Conservation (phyloP, 2,797 vertebrate genomes). For the Sebastes flavidus region DNA sequence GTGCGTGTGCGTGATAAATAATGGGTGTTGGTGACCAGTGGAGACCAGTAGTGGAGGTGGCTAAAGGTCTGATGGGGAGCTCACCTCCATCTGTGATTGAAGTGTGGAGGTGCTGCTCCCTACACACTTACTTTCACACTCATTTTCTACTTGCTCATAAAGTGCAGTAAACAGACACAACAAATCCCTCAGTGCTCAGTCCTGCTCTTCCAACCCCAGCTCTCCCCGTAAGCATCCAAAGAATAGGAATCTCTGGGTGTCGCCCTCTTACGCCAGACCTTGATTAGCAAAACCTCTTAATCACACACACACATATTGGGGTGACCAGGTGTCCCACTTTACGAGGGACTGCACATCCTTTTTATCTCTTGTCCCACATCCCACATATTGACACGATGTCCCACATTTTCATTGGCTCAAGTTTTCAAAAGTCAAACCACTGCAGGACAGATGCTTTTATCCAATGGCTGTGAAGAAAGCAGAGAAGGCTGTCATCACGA, state of each 20-base stretch:
- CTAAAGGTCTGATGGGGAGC: slow-evolving; percentile 50
- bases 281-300: slow-evolving; percentile 38
- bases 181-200: slow-evolving; percentile 16
- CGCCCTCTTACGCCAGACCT: not conserved
- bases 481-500: too few species aligned
- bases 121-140: slow-evolving; percentile 38
- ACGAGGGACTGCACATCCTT: too few species aligned
- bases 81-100: slow-evolving; percentile 58
- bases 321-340: too few species aligned
- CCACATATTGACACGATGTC: too few species aligned
- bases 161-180: slow-evolving; percentile 32
- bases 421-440: too few species aligned
- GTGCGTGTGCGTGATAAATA: slow-evolving; percentile 47
- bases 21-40: slow-evolving; percentile 54
- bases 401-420: too few species aligned
- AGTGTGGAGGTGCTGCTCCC: slow-evolving; percentile 45
- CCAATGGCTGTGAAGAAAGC: too few species aligned
- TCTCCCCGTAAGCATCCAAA: not conserved
- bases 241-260: not conserved
- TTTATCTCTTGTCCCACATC: too few species aligned
- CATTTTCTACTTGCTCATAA: slow-evolving; percentile 31
- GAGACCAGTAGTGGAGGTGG: slow-evolving; percentile 46
- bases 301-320: not conserved
- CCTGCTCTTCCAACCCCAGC: not conserved
- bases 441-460: too few species aligned